A percentile compares a stretch with the other conserved stretches of the same genome.
phyloP scores from a whole-genome alignment of 92 coral and sea anemone genomes.

The Umimayanthus kanabou region DNA sequence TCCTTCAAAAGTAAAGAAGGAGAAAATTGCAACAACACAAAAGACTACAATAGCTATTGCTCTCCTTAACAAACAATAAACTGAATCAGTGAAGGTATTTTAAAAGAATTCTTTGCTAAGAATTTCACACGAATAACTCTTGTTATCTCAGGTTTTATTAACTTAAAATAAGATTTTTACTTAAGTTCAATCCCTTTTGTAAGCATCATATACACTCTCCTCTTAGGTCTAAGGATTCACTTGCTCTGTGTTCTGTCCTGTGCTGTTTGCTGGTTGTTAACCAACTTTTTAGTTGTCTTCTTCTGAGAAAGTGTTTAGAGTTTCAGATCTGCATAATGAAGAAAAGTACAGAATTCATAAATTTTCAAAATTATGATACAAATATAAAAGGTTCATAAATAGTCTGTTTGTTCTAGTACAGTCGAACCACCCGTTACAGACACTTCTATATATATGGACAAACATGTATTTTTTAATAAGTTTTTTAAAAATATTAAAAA shows the following conservation, averaged over 20 bases:
- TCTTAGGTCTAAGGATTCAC: background rate
- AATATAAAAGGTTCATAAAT: background rate
- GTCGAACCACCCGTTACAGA: too few species aligned
- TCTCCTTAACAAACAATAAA: too few species aligned
- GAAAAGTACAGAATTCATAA: background rate
- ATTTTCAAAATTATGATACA: background rate
- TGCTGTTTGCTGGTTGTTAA: too few species aligned
- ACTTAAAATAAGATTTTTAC: conserved; percentile 10
- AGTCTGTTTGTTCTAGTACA: too few species aligned
- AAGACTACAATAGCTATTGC: too few species aligned
- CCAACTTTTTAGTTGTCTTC: background rate
- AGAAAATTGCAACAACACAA: too few species aligned
- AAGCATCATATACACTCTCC: background rate
- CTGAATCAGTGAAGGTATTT: too few species aligned
- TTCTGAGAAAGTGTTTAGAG: background rate
- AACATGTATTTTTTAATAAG: too few species aligned
- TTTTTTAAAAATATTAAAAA: too few species aligned
- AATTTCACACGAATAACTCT: background rate
- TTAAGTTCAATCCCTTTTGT: background rate
- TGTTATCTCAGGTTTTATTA: background rate
- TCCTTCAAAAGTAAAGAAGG: too few species aligned
- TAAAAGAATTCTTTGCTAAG: too few species aligned
- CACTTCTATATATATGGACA: too few species aligned
- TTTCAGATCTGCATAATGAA: background rate
- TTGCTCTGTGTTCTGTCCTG: background rate